Evolutionary conservation across 2,113 vertebrate species (phyloP), one percentile per base, ranked within the genome.

Genomic region (Grantiella picta): DNA sequence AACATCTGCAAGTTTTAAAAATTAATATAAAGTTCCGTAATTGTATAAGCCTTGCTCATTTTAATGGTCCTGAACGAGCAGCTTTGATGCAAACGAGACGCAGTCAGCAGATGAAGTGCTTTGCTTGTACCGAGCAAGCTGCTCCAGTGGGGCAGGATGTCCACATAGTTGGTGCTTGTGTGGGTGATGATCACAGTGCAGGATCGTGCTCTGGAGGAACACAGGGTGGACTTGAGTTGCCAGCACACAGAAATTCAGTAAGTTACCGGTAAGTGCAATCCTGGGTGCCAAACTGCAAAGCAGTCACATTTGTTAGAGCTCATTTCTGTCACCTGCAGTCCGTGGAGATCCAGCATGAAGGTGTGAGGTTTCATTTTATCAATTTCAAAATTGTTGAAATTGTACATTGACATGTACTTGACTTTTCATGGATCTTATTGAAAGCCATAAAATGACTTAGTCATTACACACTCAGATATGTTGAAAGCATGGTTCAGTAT

Each of bases 1-100:
- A 92, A 92, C 79, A 94, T 95, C 89, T 96, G 90, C 76, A 90
- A 83, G 82, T 72, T 96, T 95, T 68, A 97, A 96, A 96, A 95
- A 92, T 95, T 75, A 88, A 90, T 96, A 81, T 45, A 15, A 93
- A 94, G 69, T 82, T 94, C 76, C 0, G 0, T 90, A 68, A 81
- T 78, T 88, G 52, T 49, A 50, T 86, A 69, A 73, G 56, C 65
- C 82, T 70, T 66, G 56, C 23, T 94, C 10, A 13, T 71, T 90
- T 59, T 86, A 82, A 52, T 66, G 54, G 50, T 87, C 60, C 66
- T 70, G 66, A 83, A 73, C 3, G 15, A 93, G 82, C 53, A 82
- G 68, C 68, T 80, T 84, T 88, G 78, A 61, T 88, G 59, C 68
- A 75, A 70, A 25, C 2, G 5, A 87, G 66, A 24, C 5, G 0